Evolutionary conservation across 2,888 invertebrate species (phyloP).

Genomic region (Icerya purchasi): DNA sequence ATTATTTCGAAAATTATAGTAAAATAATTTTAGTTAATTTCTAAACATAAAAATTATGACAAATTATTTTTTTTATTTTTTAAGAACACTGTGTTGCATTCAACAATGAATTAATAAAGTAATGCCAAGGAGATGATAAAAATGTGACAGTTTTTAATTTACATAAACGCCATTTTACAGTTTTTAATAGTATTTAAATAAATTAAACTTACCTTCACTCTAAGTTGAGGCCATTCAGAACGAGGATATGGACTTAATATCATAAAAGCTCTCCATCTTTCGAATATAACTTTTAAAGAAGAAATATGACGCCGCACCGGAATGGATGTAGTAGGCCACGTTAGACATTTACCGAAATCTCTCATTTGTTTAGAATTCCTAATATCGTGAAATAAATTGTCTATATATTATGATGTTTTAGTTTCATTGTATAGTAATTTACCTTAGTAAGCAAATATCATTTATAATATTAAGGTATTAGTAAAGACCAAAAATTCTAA

Average conservation of each 20-base stretch:
- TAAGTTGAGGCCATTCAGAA: constrained; percentile 70
- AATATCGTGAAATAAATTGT: no score
- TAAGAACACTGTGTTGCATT: no score
- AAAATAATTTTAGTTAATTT: no score
- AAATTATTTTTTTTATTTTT: no score
- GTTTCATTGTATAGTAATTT: no score
- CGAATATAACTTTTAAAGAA: constrained; percentile 37
- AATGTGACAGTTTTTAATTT: neutral
- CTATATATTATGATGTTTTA: no score
- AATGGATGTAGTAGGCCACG: constrained; percentile 63
- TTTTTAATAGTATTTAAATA: neutral
- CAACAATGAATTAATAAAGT: neutral
- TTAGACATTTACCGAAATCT: constrained; percentile 55
- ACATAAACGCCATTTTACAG: neutral
- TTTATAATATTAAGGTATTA: no score
- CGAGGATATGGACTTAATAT: constrained; percentile 57
- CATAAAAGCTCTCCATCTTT: constrained; percentile 76
- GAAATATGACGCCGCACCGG: constrained; percentile 40
- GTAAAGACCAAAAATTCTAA: no score
- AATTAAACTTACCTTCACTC: constrained; percentile 35
- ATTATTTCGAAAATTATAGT: no score
- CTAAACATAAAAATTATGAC: no score
- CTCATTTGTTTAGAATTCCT: constrained; percentile 37
- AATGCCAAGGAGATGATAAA: neutral
- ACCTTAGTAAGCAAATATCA: no score